These are phyloP conservation scores for Onthophagus sagittarius DNA, from an alignment of 2,888 invertebrate species.

Conservation along the genomic window DNA sequence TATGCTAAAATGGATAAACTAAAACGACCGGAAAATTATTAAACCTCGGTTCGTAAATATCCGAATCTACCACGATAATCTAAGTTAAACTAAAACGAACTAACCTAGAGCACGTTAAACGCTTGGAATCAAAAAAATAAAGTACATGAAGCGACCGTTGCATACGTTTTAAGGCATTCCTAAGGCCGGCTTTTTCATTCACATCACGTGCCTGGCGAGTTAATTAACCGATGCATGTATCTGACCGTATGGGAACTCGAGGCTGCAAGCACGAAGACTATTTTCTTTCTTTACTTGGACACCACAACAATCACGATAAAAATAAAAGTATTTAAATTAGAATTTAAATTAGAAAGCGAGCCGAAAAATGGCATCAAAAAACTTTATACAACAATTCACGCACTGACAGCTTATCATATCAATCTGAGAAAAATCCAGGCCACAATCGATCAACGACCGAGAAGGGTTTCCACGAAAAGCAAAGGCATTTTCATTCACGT, in stretches of 20 bases:
- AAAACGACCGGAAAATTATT: background rate
- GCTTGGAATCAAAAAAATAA: background rate
- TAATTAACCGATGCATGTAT: background rate
- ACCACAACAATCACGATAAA: background rate
- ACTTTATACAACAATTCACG: background rate
- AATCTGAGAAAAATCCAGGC: background rate
- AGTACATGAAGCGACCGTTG: background rate
- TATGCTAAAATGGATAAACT: background rate
- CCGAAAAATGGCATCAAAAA: background rate
- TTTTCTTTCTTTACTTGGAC: background rate
- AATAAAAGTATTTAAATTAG: background rate
- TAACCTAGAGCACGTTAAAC: background rate
- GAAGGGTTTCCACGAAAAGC: background rate
- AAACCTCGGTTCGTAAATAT: background rate
- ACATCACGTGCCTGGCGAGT: background rate
- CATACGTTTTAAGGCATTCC: background rate
- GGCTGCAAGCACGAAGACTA: background rate
- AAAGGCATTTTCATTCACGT: constrained; percentile 8
- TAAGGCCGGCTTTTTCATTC: background rate
- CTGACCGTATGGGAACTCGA: background rate
- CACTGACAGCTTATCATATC: background rate
- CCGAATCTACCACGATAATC: background rate
- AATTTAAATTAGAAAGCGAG: background rate
- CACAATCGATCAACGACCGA: background rate
- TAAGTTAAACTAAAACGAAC: background rate